Base-by-base conservation (phyloP, 2,888 invertebrate species). In the Monopis laevigella region DNA sequence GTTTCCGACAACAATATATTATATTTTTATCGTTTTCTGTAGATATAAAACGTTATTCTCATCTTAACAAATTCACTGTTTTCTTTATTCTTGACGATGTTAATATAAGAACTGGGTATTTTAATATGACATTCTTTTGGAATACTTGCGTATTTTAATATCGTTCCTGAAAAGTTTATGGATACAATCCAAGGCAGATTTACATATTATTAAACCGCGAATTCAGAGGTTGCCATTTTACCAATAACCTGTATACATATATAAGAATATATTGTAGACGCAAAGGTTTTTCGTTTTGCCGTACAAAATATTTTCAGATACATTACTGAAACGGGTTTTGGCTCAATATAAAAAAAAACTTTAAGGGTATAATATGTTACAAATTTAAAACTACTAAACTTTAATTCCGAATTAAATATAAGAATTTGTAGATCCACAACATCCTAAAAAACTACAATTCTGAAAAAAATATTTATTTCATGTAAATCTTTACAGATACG, bases 161-260 rank as follows among this genome's bases (percentile, higher is more conserved):
- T 49, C 48, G 30, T 43, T 46, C 48, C 45, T 52, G 52, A 53
- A 51, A 51, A 51, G 44, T 54, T 54, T 52, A 53, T 50, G 48
- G 44, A 43, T 40, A 47, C 50, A 44, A 51, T 47, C 48, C 43
- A 28, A 39, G 42, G 35, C 32, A 45, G 45, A 52, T 54, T 55
- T 52, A 47, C 52, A 52, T 52, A 45, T 47, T 51, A 51, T 51
- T 52, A 50, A 45, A 46, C 45, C 45, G 19, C 11, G 36, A 21
- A 36, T 32, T 11, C 16, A 17, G 2, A 32, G 32, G 30, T 30
- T 11, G 32, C 32, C 2, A 17, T 32, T 32, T 32, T 12, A n/a
- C 10, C n/a, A n/a, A 5, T 17, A 17, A 32, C 17, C 32, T 17
- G 17, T 32, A 14, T 32, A 11, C n/a, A n/a, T n/a, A n/a, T n/a